Conservation (phyloP, 2,888 invertebrate genomes). For the Helicoverpa assulta region DNA sequence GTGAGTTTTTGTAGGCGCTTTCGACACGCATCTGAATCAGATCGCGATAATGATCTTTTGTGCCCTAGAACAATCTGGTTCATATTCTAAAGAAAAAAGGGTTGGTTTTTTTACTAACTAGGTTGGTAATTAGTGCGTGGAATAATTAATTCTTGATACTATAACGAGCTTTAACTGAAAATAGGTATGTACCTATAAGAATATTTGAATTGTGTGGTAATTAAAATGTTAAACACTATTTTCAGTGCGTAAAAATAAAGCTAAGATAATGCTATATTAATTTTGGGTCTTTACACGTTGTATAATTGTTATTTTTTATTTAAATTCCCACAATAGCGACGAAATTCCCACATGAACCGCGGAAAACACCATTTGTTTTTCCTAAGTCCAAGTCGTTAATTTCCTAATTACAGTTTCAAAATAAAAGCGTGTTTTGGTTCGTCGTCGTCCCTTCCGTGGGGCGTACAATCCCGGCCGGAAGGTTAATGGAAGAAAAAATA, state of each 20-base stretch:
- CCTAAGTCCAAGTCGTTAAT: constrained; percentile 86
- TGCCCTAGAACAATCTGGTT: constrained; percentile 20
- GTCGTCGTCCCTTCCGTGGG: constrained; percentile 76
- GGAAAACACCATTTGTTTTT: constrained; percentile 82
- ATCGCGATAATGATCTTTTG: constrained; percentile 42
- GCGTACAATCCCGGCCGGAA: constrained; percentile 77
- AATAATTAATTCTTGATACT: background rate
- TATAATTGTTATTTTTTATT: constrained; percentile 69
- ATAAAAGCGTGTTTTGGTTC: constrained; percentile 86
- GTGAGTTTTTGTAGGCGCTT: constrained; percentile 51
- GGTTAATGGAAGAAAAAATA: constrained; percentile 89
- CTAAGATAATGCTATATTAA: constrained; percentile 20
- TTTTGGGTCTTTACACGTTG: constrained; percentile 48
- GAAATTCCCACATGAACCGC: constrained; percentile 78
- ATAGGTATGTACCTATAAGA: too few species aligned
- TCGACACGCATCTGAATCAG: constrained; percentile 42
- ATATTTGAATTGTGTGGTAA: too few species aligned
- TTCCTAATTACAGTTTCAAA: constrained; percentile 88
- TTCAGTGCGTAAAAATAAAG: background rate
- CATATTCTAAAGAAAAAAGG: constrained; percentile 28
- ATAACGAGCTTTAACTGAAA: background rate
- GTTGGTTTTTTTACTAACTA: background rate
- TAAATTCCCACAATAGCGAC: constrained; percentile 73
- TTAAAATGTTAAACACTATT: background rate
- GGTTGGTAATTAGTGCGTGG: background rate